Percentiles rank a stretch among this genome's conserved stretches.
Evolutionary conservation across 2,113 vertebrate species (phyloP).

Genomic region (Ceyx cyanopectus): DNA sequence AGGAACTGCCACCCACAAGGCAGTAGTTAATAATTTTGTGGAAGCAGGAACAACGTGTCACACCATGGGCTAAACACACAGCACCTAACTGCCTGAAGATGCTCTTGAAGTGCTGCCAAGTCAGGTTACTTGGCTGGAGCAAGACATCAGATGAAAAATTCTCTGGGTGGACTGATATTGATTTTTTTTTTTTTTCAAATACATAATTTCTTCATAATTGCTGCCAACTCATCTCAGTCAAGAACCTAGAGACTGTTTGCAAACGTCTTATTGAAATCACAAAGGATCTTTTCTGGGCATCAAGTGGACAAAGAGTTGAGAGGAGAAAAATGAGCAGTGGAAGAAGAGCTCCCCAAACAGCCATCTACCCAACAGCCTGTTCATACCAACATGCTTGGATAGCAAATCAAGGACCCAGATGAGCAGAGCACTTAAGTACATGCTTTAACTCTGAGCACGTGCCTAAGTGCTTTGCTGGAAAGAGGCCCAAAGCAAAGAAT

Average conservation of each 20-base stretch:
- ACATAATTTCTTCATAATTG: background rate
- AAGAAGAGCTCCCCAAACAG: background rate
- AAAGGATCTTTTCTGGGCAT: background rate
- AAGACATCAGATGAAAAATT: background rate
- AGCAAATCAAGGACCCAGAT: conserved; percentile 44
- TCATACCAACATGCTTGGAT: conserved; percentile 37
- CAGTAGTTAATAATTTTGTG: background rate
- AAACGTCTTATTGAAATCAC: background rate
- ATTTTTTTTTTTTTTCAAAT: background rate
- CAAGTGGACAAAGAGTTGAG: background rate
- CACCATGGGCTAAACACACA: background rate
- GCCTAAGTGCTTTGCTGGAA: conserved; percentile 69
- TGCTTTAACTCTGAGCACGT: conserved; percentile 62
- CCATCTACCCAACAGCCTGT: conserved; percentile 20
- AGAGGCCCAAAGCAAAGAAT: conserved; percentile 44
- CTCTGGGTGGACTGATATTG: background rate
- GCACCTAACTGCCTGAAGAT: background rate
- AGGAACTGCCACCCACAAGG: background rate
- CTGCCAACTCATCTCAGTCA: background rate
- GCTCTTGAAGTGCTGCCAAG: background rate
- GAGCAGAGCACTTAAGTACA: conserved; percentile 58
- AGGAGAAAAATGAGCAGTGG: background rate
- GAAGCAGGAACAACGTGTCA: background rate
- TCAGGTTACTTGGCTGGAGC: background rate
- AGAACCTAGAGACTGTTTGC: background rate